Conservation (phyloP, 2,113 vertebrate species). For the Chascanopsetta lugubris region DNA sequence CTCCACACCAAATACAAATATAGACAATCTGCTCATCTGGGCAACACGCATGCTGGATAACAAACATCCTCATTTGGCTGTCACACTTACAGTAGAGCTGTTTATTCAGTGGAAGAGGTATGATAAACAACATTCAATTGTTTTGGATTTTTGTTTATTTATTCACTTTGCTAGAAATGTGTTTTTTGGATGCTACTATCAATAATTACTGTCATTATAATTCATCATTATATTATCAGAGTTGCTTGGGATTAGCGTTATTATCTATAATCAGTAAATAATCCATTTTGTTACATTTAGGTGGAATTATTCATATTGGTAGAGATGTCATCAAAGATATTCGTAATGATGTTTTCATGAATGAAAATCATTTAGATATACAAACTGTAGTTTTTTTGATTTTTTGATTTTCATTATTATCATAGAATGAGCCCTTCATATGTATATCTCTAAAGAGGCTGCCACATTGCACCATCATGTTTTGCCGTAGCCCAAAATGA, state of each 20-base stretch:
- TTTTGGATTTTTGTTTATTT: conserved; percentile 33
- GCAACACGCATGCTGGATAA: conserved; percentile 29
- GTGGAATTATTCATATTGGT: no score
- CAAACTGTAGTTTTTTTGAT: no score
- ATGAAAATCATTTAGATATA: not conserved
- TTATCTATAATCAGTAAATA: no score
- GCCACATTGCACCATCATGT: no score
- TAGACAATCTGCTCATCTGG: conserved; percentile 24
- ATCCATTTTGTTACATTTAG: no score
- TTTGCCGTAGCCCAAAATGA: not conserved
- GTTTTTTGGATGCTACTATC: not conserved
- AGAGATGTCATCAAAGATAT: no score
- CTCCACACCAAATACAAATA: not conserved
- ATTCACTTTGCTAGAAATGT: not conserved
- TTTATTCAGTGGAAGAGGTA: conserved; percentile 37
- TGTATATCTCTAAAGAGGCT: no score
- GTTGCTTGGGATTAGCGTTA: no score
- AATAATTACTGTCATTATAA: not conserved
- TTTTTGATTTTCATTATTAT: no score
- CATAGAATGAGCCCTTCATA: no score
- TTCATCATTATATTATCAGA: no score
- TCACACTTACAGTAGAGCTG: conserved; percentile 38
- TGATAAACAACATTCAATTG: conserved; percentile 35
- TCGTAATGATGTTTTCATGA: no score
- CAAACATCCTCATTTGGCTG: conserved; percentile 41